Percentiles rank a stretch among this genome's conserved stretches.
Evolutionary conservation across 1,140 invertebrate species (phyloP).

Genomic region (silkworm (Bombyx mori)): ASM3026992v2 NC_085118.1:4075001-4075500

Average conservation of each 20-base stretch:
- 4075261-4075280: constrained; percentile 28
- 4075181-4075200: constrained; percentile 72
- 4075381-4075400: neutral
- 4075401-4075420: neutral
- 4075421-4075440: neutral
- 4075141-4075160: constrained; percentile 15
- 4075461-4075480: no score
- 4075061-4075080: no score
- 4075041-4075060: no score
- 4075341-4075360: constrained; percentile 10
- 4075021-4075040: no score
- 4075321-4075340: constrained; percentile 31
- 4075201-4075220: constrained; percentile 69
- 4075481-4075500: no score
- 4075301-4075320: constrained; percentile 36
- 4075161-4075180: constrained; percentile 72
- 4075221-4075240: constrained; percentile 56
- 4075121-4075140: neutral
- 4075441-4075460: neutral
- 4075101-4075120: no score
- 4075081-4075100: no score
- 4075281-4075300: constrained; percentile 12
- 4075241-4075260: constrained; percentile 21
- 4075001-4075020: no score
- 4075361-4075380: constrained; percentile 2